A percentile compares a stretch with the other conserved stretches of the same genome.
phyloP scores from a whole-genome alignment of 2,113 vertebrate species.

The Gambusia affinis region DNA sequence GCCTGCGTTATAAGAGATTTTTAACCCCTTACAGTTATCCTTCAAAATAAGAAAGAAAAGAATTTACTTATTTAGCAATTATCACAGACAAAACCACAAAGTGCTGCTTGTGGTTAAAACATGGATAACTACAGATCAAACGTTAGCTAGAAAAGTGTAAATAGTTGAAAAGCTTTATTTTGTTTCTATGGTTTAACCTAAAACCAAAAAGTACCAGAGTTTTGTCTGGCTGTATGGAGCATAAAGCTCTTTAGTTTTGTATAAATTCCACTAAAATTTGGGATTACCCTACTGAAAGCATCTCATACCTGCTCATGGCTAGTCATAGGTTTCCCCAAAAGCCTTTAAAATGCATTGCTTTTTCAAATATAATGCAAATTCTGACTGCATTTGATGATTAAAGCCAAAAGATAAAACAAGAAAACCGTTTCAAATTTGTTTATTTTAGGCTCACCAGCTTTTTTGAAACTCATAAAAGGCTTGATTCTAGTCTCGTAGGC shows the following conservation, averaged over 20 bases:
- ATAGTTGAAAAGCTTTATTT: neutral
- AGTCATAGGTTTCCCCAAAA: neutral
- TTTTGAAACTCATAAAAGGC: conserved; percentile 26
- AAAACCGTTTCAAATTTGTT: conserved; percentile 2
- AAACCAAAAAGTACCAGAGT: no score
- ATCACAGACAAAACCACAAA: no score
- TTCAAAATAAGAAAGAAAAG: no score
- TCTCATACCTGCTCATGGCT: no score
- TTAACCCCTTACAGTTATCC: no score
- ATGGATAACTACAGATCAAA: neutral
- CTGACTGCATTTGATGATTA: conserved; percentile 6
- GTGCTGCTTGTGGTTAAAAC: no score
- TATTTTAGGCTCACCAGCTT: neutral
- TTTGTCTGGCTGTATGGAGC: no score
- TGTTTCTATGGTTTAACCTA: neutral
- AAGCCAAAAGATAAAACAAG: conserved; percentile 2
- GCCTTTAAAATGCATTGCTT: conserved; percentile 36
- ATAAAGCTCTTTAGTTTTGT: no score
- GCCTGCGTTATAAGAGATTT: no score
- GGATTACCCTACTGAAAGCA: neutral
- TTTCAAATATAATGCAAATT: conserved; percentile 22
- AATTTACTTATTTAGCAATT: no score
- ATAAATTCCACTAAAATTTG: no score
- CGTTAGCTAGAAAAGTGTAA: neutral
- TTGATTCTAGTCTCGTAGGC: conserved; percentile 4